Evolutionary conservation across 2,113 vertebrate species (phyloP), one percentile per base, ranked within the genome.

Genomic region (Gasterosteus nipponicus): DNA sequence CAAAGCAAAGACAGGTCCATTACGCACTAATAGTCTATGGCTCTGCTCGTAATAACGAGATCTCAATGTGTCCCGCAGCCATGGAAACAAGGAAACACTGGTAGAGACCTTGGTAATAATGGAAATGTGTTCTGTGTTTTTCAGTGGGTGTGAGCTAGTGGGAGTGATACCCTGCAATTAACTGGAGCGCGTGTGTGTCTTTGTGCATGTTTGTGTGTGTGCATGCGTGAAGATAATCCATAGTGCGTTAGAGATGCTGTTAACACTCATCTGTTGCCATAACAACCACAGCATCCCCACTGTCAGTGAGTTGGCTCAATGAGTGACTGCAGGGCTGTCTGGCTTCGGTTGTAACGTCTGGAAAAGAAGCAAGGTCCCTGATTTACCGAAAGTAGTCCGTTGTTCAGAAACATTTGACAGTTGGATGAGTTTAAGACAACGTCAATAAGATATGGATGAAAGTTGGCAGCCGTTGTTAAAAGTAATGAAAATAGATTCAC

Each of bases 241-340:
- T 39, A 29, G 31, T 69, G 82, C 64, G 53, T 53, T 15, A 35
- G 54, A 77, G 72, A 81, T 82, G 87, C 70, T 73, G 73, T 69
- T 86, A 82, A 80, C 10, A 1, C 66, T 81, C 64, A 86, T 89
- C 75, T 78, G 89, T 92, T 87, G 72, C 86, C 61, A 89, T 88
- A 81, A 80, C 89, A 90, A 89, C 89, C 31, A 65, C 64, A 67
- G 69, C 67, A 59, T 16, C 63, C 75, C 74, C 46, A 33, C 69
- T 82, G 77, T 76, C 54, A 66, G 26, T 1, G 47, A 54, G 62
- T 10, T 65, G 33, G 49, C 56, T 78, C 33, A 60, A 38, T 81
- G 73, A 51, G 39, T 77, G 60, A n/a, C 44, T 66, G 63, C 29
- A 66, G 63, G 63, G 46, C 64, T 31, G 61, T 44, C 61, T 29